These are phyloP conservation scores for Emmelina monodactyla DNA, from an alignment of 2,888 invertebrate genomes.

Conservation along the genomic window DNA sequence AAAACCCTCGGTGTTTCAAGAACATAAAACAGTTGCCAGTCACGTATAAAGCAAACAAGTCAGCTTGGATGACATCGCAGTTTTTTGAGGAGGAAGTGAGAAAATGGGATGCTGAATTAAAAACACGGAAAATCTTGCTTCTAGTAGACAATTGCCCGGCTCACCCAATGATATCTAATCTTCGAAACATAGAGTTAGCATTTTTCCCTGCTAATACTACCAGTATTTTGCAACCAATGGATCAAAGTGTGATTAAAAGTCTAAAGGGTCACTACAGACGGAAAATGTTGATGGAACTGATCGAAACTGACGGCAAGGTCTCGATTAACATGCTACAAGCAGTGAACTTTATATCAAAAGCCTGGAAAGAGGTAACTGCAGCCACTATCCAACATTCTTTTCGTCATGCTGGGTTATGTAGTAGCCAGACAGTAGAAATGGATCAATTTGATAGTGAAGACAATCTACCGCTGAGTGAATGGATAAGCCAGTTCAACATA, in stretches of 20 bases:
- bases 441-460: too few species aligned
- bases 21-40: conserved; percentile 22
- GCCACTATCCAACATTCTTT: too few species aligned
- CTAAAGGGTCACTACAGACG: conserved; percentile 1
- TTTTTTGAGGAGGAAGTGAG: conserved; percentile 19
- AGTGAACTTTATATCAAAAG: too few species aligned
- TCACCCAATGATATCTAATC: conserved; percentile 11
- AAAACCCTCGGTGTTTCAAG: conserved; percentile 25
- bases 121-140: conserved; percentile 18
- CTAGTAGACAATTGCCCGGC: conserved; percentile 21
- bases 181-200: conserved; percentile 9
- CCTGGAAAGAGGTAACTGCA: too few species aligned
- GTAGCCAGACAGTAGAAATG: too few species aligned
- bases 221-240: conserved; percentile 11
- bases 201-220: conserved; percentile 6
- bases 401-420: too few species aligned
- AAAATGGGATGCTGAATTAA: conserved; percentile 15
- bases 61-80: conserved; percentile 23
- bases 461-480: too few species aligned
- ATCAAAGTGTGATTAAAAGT: conserved; percentile 19
- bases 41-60: conserved; percentile 19
- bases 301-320: too few species aligned
- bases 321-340: too few species aligned
- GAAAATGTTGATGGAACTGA: conserved; percentile 10
- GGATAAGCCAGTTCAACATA: too few species aligned